Base-by-base conservation (phyloP, 1,140 invertebrate species). In the Maniola jurtina region DNA sequence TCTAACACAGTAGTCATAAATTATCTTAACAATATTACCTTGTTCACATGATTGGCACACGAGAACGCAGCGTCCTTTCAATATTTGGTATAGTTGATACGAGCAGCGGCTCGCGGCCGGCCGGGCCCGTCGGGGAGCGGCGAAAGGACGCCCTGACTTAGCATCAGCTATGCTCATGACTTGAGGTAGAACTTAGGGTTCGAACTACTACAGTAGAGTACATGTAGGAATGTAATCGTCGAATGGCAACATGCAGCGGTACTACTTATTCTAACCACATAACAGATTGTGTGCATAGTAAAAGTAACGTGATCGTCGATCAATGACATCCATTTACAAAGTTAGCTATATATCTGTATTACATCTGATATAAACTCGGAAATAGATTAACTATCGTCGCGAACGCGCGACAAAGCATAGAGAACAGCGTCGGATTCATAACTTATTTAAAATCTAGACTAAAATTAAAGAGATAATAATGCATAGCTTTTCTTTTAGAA, bases 401-500 rank as follows among this genome's bases (percentile, higher is more conserved):
- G 68, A 70, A 72, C 75, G 71, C 65, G 61, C 75, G 75, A 78
- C 71, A 61, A 79, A 79, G 75, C 76, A 65, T 70, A 74, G 77
- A 76, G 70, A 75, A 79, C 75, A 70, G 73, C 70, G 75, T 52
- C 72, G 66, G 71, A 64, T 65, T 67, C 64, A 59, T 72, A 76
- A 74, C 75, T 72, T 81, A 76, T 66, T 70, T 80, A 78, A 69
- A 9, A 59, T 78, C 75, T 79, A 72, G 66, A 79, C 81, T 86
- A 86, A 72, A 73, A 76, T 79, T 88, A 89, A 88, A 83, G 66
- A 81, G 64, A 81, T 81, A 80, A 80, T 83, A 82, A 88, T 85
- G 86, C 84, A 90, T 86, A 89, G 88, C 86, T 89, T 90, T 90
- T 84, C 84, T 90, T 90, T 90, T 90, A 89, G 83, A 90, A 90